phyloP scores from a whole-genome alignment of 2,888 invertebrate species.

The Anoplius nigerrimus region DNA sequence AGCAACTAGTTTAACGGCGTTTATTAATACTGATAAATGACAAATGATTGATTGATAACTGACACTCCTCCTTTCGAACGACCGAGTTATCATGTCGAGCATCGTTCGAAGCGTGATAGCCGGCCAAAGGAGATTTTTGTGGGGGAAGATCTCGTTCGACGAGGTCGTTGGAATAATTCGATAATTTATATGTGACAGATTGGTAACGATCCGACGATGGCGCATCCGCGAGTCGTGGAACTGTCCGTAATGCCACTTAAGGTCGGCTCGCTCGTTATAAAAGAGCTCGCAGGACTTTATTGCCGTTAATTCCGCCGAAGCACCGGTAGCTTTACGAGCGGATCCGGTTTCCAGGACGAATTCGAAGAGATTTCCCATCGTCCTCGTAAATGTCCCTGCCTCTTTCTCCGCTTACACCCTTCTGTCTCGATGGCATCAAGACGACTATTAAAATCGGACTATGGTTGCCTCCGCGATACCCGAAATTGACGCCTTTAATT shows the following conservation, averaged over 20 bases:
- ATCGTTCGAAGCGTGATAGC: too few species aligned
- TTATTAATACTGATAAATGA: too few species aligned
- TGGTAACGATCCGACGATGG: too few species aligned
- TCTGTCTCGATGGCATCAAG: too few species aligned
- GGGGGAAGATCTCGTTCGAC: not conserved
- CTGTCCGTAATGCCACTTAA: slow-evolving; percentile 15
- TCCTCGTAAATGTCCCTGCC: not conserved
- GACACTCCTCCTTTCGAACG: too few species aligned
- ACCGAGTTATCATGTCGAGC: too few species aligned
- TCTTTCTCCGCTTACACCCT: too few species aligned
- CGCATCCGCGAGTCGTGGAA: not conserved
- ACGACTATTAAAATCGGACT: too few species aligned
- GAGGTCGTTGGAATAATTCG: not conserved
- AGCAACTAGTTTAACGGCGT: too few species aligned
- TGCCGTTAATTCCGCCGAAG: slow-evolving; percentile 50
- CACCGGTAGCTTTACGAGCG: slow-evolving; percentile 16
- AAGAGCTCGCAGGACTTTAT: slow-evolving; percentile 43
- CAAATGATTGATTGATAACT: too few species aligned
- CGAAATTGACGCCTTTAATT: too few species aligned
- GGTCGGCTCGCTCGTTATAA: slow-evolving; percentile 14
- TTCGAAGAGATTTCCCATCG: slow-evolving; percentile 7
- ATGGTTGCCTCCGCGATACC: too few species aligned
- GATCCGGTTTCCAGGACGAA: slow-evolving; percentile 5
- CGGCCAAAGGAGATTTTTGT: not conserved
- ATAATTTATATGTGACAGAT: slow-evolving; percentile 1